Conservation (phyloP, 2,113 vertebrate species). For the Passer domesticus region DNA sequence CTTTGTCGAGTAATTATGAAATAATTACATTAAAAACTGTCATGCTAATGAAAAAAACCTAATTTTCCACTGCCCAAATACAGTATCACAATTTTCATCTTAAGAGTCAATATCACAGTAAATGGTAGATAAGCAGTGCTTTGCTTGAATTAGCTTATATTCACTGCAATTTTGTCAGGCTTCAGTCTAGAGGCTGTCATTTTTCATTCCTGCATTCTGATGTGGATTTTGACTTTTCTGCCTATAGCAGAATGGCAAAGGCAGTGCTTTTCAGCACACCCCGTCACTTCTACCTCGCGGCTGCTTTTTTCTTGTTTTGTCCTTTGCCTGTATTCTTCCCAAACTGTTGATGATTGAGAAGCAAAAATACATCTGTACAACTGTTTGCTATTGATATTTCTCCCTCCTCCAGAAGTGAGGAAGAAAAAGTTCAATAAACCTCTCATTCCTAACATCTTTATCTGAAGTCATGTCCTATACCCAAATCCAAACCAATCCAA, state of each 20-base stretch:
- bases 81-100: not conserved
- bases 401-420: not conserved
- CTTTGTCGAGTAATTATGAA: not conserved
- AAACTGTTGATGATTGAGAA: not conserved
- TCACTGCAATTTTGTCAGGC: not conserved
- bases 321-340: not conserved
- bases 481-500: not conserved
- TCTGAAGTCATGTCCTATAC: not conserved
- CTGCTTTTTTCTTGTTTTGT: not conserved
- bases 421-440: not conserved
- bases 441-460: not conserved
- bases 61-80: not conserved
- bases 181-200: not conserved
- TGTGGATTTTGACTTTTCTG: slow-evolving; percentile 6
- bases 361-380: not conserved
- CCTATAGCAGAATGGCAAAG: not conserved
- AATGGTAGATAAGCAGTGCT: not conserved
- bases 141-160: not conserved
- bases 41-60: not conserved
- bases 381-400: not conserved
- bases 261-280: not conserved
- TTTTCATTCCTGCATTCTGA: not conserved
- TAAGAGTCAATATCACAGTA: not conserved
- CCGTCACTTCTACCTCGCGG: not conserved
- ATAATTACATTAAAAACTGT: not conserved